Evolutionary conservation across 2,113 vertebrate species (phyloP).

Genomic region (Sterrhoptilus dennistouni): DNA sequence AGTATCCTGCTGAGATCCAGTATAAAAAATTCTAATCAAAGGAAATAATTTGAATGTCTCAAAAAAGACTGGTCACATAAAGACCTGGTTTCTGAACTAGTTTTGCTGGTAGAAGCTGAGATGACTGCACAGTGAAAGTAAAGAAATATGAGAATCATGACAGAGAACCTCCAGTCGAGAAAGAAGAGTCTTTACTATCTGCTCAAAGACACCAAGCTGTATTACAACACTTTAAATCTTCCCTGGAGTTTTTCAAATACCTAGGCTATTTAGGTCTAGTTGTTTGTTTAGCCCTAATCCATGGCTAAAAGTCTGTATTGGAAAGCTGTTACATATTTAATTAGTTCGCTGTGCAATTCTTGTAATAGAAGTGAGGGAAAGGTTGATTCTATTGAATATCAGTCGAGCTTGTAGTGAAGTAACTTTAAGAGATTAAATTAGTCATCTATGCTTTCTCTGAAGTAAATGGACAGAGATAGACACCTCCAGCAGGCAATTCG

Average conservation of each 20-base stretch:
- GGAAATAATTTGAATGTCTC: not conserved
- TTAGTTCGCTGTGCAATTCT: not conserved
- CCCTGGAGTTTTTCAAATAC: not conserved
- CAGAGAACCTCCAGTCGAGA: not conserved
- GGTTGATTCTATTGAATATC: not conserved
- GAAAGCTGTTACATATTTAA: constrained; percentile 1
- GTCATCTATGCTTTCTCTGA: not conserved
- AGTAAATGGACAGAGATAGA: not conserved
- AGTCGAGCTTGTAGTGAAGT: not conserved
- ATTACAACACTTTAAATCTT: not conserved
- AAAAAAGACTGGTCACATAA: not conserved
- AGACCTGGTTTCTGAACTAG: not conserved
- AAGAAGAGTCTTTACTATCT: not conserved
- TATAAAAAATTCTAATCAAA: not conserved
- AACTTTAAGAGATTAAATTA: constrained; percentile 9
- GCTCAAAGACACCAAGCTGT: not conserved
- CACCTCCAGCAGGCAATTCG: not conserved
- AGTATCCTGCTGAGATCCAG: not conserved
- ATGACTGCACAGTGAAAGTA: not conserved
- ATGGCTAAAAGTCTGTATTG: not conserved
- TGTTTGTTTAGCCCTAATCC: not conserved
- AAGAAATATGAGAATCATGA: not conserved
- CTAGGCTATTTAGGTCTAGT: not conserved
- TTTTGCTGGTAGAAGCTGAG: not conserved
- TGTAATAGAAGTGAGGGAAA: not conserved